A percentile compares a stretch with the other conserved stretches of the same genome.
These are phyloP conservation scores for Periphyllus acericola DNA, from an alignment of 2,888 invertebrate genomes.

Conservation along the genomic window DNA sequence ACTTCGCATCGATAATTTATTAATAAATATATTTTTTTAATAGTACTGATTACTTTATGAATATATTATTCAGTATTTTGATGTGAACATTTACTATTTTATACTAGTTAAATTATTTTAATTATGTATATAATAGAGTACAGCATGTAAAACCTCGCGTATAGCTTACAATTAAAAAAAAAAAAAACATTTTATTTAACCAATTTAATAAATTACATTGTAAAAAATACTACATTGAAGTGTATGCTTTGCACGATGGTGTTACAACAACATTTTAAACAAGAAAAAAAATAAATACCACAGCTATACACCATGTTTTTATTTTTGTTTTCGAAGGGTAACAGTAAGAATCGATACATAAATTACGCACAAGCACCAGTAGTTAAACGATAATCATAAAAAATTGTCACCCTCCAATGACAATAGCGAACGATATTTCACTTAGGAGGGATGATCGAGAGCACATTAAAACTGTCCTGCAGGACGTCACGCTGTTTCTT, in stretches of 20 bases:
- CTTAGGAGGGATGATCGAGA: conserved; percentile 52
- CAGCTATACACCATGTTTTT: conserved; percentile 14
- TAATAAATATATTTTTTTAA: too few species aligned
- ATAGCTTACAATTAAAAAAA: too few species aligned
- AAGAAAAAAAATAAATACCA: conserved; percentile 12
- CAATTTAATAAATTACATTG: background rate
- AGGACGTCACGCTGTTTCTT: conserved; percentile 56
- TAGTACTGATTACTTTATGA: too few species aligned
- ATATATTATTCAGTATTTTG: too few species aligned
- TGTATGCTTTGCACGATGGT: background rate
- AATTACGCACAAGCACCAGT: conserved; percentile 48
- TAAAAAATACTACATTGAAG: background rate
- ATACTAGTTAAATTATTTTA: too few species aligned
- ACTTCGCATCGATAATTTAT: too few species aligned
- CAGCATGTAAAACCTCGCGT: too few species aligned
- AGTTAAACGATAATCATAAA: conserved; percentile 57
- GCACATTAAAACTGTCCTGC: conserved; percentile 51
- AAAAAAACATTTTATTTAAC: too few species aligned
- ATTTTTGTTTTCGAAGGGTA: conserved; percentile 38
- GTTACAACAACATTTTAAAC: conserved; percentile 5
- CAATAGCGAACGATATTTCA: conserved; percentile 57
- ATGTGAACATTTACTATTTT: too few species aligned
- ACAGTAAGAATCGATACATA: conserved; percentile 40
- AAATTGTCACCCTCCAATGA: conserved; percentile 51
- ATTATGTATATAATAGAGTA: too few species aligned